phyloP scores from a whole-genome alignment of 2,888 invertebrate genomes.

The Pyrgus malvae region DNA sequence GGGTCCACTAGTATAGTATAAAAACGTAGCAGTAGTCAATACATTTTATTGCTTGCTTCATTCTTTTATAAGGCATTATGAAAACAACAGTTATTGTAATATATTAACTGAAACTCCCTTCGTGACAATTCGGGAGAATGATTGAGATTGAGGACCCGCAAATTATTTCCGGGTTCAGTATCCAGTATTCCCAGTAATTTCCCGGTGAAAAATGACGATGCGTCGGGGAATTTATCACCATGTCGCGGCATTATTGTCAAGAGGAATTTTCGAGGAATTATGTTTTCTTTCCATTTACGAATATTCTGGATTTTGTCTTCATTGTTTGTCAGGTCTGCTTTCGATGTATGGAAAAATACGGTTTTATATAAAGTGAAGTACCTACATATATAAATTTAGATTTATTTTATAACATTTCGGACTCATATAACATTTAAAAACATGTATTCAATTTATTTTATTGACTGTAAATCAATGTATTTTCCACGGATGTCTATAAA shows the following conservation, averaged over 20 bases:
- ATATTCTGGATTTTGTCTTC: background rate
- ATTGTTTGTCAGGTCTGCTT: background rate
- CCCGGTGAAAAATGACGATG: conserved; percentile 13
- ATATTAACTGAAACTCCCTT: background rate
- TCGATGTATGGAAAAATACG: background rate
- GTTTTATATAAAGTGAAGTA: no score
- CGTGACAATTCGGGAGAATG: conserved; percentile 18
- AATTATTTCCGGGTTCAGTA: conserved; percentile 19
- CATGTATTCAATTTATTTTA: no score
- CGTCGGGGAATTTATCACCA: conserved; percentile 18
- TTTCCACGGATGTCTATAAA: no score
- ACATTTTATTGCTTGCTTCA: background rate
- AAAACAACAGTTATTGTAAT: conserved; percentile 10
- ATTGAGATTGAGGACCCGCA: conserved; percentile 20
- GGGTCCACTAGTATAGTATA: no score
- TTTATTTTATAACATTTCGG: no score
- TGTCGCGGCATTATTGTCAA: conserved; percentile 11
- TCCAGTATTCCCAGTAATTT: conserved; percentile 15
- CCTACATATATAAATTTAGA: no score
- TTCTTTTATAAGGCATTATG: conserved; percentile 9
- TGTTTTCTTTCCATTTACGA: conserved; percentile 1
- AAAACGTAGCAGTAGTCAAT: no score
- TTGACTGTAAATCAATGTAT: no score
- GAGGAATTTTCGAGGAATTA: background rate
- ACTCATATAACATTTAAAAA: no score